These are phyloP conservation scores for Galerucella nymphaeae DNA, from an alignment of 2,888 invertebrate genomes.

Conservation along the genomic window DNA sequence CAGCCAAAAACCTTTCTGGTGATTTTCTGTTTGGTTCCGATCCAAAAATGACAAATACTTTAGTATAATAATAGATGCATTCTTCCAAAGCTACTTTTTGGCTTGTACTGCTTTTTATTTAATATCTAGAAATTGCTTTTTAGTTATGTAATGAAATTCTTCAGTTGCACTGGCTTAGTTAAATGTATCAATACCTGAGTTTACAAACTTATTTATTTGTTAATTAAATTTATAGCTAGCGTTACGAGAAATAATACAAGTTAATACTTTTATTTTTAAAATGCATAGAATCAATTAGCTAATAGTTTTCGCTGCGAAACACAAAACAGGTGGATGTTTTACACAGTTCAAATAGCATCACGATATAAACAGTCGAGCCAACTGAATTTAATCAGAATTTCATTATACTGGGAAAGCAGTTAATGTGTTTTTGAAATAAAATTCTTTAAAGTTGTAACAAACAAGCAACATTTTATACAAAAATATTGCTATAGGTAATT, in stretches of 20 bases:
- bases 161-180: neutral
- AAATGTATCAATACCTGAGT: too few relatives aligned
- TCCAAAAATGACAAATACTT: slow-evolving; percentile 29
- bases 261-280: slow-evolving; percentile 16
- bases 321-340: slow-evolving; percentile 24
- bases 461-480: neutral
- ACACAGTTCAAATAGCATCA: slow-evolving; percentile 6
- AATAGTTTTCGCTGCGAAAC: slow-evolving; percentile 6
- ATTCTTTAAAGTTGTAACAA: neutral
- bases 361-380: slow-evolving; percentile 13
- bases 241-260: neutral
- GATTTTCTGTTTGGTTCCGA: slow-evolving; percentile 21
- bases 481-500: neutral
- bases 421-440: neutral
- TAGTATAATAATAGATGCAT: slow-evolving; percentile 25
- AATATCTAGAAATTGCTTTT: neutral
- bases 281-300: slow-evolving; percentile 12
- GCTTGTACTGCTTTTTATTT: slow-evolving; percentile 10
- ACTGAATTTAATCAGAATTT: slow-evolving; percentile 13
- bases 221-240: neutral
- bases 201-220: neutral
- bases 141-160: neutral
- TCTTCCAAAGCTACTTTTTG: slow-evolving; percentile 12
- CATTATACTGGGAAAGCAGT: neutral
- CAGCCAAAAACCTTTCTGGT: slow-evolving; percentile 26